Evolutionary conservation across 1,140 invertebrate genomes (phyloP), one percentile per base, ranked within the genome.

Genomic region (Drosophila willistoni): DNA sequence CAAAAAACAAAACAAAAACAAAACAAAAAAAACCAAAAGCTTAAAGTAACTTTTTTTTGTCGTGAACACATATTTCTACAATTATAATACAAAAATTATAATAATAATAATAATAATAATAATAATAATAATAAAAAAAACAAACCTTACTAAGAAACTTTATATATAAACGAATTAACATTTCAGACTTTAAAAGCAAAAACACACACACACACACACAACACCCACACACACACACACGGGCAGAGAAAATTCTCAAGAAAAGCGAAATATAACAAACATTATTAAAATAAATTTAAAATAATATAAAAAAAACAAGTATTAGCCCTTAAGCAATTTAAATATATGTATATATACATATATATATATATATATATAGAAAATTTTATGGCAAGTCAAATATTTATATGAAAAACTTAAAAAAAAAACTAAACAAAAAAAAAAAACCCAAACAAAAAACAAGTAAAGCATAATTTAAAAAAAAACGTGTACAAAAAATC

Each of bases 151-250:
- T 47, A 85, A 69, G 55, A 79, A 44, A 64, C 22, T 36, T 65
- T 63, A 67, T 64, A 73, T 66, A 78, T 63, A 71, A 83, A 83
- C 72, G 83, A 87, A 87, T 87, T 83, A 64, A 87, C 83, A 87
- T 87, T 87, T 87, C 83, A 87, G 73, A 87, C 84, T 87, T 87
- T 66, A 79, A 87, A 87, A 87, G 84, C 84, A 77, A 71, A 71
- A 54, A 68, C 39, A 59, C 57, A 39, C 14, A 51, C 44, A 51
- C 17, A 51, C 41, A 29, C 12, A 56, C 25, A 56, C 14, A 56
- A n/a, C n/a, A n/a, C n/a, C n/a, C n/a, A n/a, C n/a, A 29, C 13
- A 56, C 25, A 56, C 14, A 56, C 44, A 47, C 9, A 36, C 34
- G 9, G 34, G 25, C 25, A 34, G 34, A 34, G 51, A 42, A 71